Evolutionary conservation across 2,888 invertebrate species (phyloP).

Genomic region (Orchesella flavescens): DNA sequence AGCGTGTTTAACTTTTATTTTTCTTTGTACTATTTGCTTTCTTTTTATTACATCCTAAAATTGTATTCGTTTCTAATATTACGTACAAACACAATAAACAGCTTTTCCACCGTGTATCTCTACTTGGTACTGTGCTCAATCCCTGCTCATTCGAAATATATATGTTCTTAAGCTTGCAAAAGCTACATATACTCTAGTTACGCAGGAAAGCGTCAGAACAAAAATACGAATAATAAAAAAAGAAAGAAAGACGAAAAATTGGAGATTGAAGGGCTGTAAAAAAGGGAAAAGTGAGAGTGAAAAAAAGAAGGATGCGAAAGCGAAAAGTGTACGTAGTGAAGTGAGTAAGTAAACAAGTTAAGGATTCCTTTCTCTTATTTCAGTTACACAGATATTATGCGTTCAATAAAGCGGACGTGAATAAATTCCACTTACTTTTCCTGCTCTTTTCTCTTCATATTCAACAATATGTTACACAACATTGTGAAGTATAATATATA

Average conservation of each 20-base stretch:
- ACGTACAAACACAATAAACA: too few relatives aligned
- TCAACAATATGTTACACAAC: conserved; percentile 51
- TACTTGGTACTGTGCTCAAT: too few relatives aligned
- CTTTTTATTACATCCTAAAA: too few relatives aligned
- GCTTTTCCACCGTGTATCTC: too few relatives aligned
- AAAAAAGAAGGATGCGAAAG: conserved; percentile 28
- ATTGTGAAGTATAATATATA: conserved; percentile 38
- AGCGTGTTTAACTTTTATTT: too few relatives aligned
- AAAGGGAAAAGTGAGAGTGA: conserved; percentile 7
- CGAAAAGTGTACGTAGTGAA: conserved; percentile 6
- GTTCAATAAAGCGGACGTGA: conserved; percentile 61
- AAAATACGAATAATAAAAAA: conserved; percentile 28
- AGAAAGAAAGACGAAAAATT: conserved; percentile 14
- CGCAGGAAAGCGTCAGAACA: too few relatives aligned
- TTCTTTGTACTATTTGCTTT: too few relatives aligned
- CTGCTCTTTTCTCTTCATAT: conserved; percentile 5
- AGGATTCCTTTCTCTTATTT: conserved; percentile 38
- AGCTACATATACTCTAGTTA: too few relatives aligned
- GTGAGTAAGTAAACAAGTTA: conserved; percentile 33
- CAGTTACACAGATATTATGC: conserved; percentile 63
- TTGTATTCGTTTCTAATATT: too few relatives aligned
- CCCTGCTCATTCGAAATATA: too few relatives aligned
- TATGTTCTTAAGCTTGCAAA: too few relatives aligned
- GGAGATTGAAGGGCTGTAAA: conserved; percentile 45
- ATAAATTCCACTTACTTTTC: conserved; percentile 58